phyloP scores from a whole-genome alignment of 92 coral and sea anemone genomes.

The Epizoanthus rinbou region DNA sequence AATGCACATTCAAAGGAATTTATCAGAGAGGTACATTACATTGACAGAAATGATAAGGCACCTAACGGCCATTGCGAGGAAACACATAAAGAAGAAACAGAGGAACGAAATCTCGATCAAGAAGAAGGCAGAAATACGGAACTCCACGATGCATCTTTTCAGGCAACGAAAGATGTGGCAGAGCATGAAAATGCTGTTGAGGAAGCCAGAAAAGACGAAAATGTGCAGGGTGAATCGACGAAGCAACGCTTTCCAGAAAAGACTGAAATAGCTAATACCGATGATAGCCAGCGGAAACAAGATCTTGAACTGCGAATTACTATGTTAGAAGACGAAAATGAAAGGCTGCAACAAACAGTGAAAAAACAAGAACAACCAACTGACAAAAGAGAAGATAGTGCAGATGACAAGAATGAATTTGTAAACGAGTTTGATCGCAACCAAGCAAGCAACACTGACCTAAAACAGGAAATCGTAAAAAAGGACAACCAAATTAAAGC shows the following conservation, averaged over 20 bases:
- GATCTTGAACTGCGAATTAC: background rate
- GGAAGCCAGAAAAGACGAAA: too few species aligned
- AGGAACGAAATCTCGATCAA: background rate
- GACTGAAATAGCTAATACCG: background rate
- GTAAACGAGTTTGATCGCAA: too few species aligned
- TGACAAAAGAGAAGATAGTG: slow-evolving; percentile 61
- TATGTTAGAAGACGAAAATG: slow-evolving; percentile 56
- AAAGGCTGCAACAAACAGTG: slow-evolving; percentile 61
- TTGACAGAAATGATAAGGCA: background rate
- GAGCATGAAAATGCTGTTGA: too few species aligned
- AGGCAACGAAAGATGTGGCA: too few species aligned
- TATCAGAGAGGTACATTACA: background rate
- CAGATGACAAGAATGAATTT: slow-evolving; percentile 50
- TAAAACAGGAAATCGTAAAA: too few species aligned
- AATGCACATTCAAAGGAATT: background rate
- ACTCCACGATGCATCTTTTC: background rate
- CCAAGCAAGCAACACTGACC: too few species aligned
- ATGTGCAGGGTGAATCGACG: background rate
- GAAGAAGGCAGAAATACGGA: background rate
- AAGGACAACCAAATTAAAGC: slow-evolving; percentile 49
- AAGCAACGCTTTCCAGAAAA: background rate
- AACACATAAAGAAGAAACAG: too few species aligned
- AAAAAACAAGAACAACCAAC: slow-evolving; percentile 76
- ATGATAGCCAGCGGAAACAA: too few species aligned
- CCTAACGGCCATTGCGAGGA: background rate